Base-by-base conservation (phyloP, 23 tunicate genomes). In the Halocynthia roretzi region DNA sequence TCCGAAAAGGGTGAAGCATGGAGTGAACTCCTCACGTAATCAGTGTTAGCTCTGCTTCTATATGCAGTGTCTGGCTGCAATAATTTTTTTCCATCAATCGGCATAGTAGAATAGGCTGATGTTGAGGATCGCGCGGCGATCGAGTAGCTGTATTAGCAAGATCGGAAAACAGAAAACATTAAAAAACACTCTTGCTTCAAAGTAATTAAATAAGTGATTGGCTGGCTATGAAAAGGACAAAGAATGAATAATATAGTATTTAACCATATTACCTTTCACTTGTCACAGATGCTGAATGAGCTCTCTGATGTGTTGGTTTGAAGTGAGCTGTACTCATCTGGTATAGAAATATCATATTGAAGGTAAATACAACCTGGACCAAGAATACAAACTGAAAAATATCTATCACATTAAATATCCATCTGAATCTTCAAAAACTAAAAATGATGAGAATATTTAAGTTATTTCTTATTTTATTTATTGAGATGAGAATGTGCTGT, bases 291-390 rank as follows among this genome's bases (percentile, higher is more conserved):
- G 78, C 78, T 14, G 78, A 74, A 17, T 74, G 55, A 5, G 78
- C 78, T 53, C 78, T 53, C 5, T 74, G 78, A 56, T 74, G 78
- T 12, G 65, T 52, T 14, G 63, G 78, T 31, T 31, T 31, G 44
- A 31, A 31, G 4, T 31, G 44, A 31, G 44, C 44, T 31, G 44
- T 31, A 31, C 44, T 31, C 44, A 31, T 31, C 44, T 31, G 44
- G 44, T 31, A 31, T 31, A 31, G 44, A 31, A 31, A 31, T 31
- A 31, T 31, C 44, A 31, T 31, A 31, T 31, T 31, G 44, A 31
- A 31, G 4, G 44, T 31, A 31, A 31, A 31, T 31, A 31, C 44
- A 31, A 31, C 4, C 44, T 31, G 44, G 44, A 31, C 44, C 4
- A 4, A 31, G 44, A 31, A 31, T 31, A 31, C 44, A 31, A 31